Percentiles rank a stretch among this genome's conserved stretches.
phyloP scores from a whole-genome alignment of 2,797 vertebrate genomes.

The Heliangelus exortis region DNA sequence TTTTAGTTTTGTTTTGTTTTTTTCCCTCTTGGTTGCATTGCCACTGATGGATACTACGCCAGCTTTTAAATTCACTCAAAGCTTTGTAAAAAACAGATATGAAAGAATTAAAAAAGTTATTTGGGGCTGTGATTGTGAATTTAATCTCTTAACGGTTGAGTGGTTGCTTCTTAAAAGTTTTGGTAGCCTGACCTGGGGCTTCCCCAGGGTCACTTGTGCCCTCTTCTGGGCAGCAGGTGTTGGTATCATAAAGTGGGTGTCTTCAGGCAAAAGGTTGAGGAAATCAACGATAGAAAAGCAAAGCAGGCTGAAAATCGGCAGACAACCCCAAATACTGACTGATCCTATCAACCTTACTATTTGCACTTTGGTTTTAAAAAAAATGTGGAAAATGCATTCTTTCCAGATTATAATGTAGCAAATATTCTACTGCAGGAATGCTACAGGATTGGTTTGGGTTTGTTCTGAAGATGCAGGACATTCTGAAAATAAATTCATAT shows the following conservation, averaged over 20 bases:
- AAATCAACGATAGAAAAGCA: background rate
- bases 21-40: conserved; percentile 32
- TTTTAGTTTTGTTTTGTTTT: background rate
- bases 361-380: background rate
- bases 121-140: conserved; percentile 58
- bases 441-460: background rate
- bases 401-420: background rate
- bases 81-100: conserved; percentile 64
- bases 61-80: conserved; percentile 58
- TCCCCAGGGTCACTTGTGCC: background rate
- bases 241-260: background rate
- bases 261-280: background rate
- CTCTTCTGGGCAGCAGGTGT: background rate
- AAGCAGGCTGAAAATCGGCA: background rate
- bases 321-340: background rate
- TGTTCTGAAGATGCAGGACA: background rate
- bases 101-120: conserved; percentile 77
- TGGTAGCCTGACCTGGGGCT: background rate
- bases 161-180: background rate
- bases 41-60: conserved; percentile 35
- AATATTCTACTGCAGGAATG: background rate
- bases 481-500: background rate
- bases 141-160: conserved; percentile 17
- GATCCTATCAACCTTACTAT: background rate
- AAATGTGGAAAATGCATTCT: background rate